Base-by-base conservation (phyloP, 1,140 invertebrate genomes). In the Tribolium madens region DNA sequence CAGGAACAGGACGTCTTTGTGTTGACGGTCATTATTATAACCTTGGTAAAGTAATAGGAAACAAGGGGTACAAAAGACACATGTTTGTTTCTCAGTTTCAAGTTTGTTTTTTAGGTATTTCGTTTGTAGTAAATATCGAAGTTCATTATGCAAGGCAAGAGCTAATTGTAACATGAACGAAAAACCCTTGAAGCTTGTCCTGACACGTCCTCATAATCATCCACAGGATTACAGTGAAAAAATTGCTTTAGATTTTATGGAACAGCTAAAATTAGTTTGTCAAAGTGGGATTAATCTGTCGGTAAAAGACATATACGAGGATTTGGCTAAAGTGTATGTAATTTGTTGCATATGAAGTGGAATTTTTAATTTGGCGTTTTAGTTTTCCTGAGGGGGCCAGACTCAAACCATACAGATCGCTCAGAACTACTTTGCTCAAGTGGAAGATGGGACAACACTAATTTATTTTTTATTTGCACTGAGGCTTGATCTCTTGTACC, bases 121-220 rank as follows among this genome's bases (percentile, higher is more conserved):
- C n/a, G 36, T 42, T n/a, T 42, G 36, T n/a, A 42, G 36, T 42
- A 42, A 42, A 42, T 42, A 42, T 3, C 7, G 36, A 0, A 42
- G 36, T 42, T 9, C 36, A 1, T n/a, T 42, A 2, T 42, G 36
- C 36, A 31, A 33, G 13, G 26, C 21, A 9, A 31, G 57, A 42
- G 57, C 7, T 3, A 64, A 33, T 33, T 64, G 14, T 4, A 64
- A n/a, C 12, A 21, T 64, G 17, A 17, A 57, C 3, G 57, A 64
- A 3, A 64, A 4, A 14, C 26, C 57, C 0, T 10, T 12, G 1
- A 64, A 33, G 31, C 3, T 64, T n/a, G 26, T 31, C 31, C 9
- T 64, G 6, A 80, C 77, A 0, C 70, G 76, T 36, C 70, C 74
- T 9, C 79, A 80, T 14, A 80, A 80, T 33, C 79, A 80, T 47